A percentile compares a stretch with the other conserved stretches of the same genome.
phyloP scores from a whole-genome alignment of 1,140 invertebrate species.

The Dysdera silvatica region DNA sequence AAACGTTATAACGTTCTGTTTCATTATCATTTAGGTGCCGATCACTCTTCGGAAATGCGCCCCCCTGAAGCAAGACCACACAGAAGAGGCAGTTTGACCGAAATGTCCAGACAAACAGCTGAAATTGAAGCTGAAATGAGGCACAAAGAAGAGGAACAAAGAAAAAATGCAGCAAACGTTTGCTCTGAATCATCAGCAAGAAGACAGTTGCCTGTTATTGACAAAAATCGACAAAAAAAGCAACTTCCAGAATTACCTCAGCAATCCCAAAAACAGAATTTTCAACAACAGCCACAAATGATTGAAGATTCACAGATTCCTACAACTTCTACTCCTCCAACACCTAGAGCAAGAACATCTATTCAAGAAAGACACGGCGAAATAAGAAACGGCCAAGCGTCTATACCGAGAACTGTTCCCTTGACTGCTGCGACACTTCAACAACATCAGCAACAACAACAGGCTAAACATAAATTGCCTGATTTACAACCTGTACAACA shows the following conservation, averaged over 20 bases:
- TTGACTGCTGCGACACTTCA: constrained; percentile 21
- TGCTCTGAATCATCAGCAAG: neutral
- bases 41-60: too few species aligned
- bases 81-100: too few species aligned
- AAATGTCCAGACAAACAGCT: too few species aligned
- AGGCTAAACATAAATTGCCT: too few species aligned
- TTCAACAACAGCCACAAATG: constrained; percentile 6
- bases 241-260: neutral
- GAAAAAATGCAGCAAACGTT: constrained; percentile 15
- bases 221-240: neutral
- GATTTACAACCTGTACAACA: neutral
- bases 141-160: constrained; percentile 19
- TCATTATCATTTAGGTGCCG: too few species aligned
- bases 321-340: too few species aligned
- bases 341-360: constrained; percentile 10
- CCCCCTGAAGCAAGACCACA: too few species aligned
- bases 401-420: constrained; percentile 28
- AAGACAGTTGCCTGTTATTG: constrained; percentile 3
- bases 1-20: too few species aligned
- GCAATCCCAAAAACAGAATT: neutral
- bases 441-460: too few species aligned
- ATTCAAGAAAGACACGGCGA: neutral
- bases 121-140: too few species aligned
- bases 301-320: too few species aligned
- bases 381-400: neutral